Conservation (phyloP, 2,113 vertebrate genomes). For the Neogale vison region DNA sequence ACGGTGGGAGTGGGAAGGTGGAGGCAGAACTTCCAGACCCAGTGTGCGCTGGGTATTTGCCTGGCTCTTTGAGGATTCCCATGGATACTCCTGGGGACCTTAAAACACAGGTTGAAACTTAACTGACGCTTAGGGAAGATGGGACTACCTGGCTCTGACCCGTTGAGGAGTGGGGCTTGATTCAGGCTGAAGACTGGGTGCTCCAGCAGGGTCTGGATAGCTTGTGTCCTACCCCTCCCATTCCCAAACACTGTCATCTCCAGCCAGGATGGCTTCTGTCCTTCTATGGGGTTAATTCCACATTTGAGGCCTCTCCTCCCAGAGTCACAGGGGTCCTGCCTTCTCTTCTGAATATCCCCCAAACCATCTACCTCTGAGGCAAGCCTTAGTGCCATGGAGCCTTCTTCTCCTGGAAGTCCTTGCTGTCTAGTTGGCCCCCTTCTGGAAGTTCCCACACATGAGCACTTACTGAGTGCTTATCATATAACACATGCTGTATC, state of each 20-base stretch:
- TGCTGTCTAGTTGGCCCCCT: neutral
- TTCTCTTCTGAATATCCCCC: neutral
- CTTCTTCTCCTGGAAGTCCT: neutral
- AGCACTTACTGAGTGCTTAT: neutral
- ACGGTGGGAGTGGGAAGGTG: neutral
- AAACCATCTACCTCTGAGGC: neutral
- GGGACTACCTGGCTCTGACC: neutral
- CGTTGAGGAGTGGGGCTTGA: neutral
- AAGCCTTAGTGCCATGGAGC: neutral
- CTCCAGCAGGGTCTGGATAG: neutral
- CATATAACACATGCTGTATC: neutral
- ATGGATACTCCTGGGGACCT: neutral
- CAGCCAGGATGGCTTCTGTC: neutral
- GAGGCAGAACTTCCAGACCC: neutral
- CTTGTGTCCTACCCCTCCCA: neutral
- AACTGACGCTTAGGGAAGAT: neutral
- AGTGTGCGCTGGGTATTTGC: neutral
- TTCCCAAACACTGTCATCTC: neutral
- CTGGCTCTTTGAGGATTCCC: neutral
- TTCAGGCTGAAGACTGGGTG: neutral
- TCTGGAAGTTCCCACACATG: neutral
- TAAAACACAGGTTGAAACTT: neutral
- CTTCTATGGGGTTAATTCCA: neutral
- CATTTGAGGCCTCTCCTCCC: neutral
- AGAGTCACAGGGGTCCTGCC: neutral